These are phyloP conservation scores for Habrosyne pyritoides DNA, from an alignment of 2,888 invertebrate genomes.

Conservation along the genomic window DNA sequence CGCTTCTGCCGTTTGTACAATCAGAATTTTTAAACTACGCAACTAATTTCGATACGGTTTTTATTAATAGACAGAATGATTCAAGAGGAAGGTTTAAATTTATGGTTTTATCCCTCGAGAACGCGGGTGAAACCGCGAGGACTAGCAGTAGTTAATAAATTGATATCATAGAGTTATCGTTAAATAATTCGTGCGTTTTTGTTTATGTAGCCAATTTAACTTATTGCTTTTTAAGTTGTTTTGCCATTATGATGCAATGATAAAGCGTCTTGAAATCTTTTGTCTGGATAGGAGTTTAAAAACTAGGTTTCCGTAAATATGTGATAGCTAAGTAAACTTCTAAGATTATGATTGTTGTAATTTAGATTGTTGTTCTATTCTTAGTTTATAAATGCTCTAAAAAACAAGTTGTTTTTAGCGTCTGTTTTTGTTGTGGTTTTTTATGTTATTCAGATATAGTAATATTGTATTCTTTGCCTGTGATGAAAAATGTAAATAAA, in stretches of 20 bases:
- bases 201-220: not conserved
- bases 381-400: no score
- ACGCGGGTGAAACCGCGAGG: no score
- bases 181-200: not conserved
- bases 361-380: no score
- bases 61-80: no score
- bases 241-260: not conserved
- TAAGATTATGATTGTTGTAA: not conserved
- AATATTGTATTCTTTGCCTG: not conserved
- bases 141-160: no score
- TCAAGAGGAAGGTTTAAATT: no score
- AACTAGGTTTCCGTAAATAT: not conserved
- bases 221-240: not conserved
- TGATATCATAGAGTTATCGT: not conserved
- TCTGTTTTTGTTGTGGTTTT: not conserved
- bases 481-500: not conserved
- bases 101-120: no score
- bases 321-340: no score
- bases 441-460: not conserved
- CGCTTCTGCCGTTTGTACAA: no score
- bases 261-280: not conserved
- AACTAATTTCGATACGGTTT: no score
- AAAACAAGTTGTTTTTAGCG: no score
- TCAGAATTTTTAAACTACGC: no score
- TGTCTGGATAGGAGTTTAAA: not conserved